These are phyloP conservation scores for Pachyseris speciosa DNA, from an alignment of 64 coral and sea anemone species.

Conservation along the genomic window DNA sequence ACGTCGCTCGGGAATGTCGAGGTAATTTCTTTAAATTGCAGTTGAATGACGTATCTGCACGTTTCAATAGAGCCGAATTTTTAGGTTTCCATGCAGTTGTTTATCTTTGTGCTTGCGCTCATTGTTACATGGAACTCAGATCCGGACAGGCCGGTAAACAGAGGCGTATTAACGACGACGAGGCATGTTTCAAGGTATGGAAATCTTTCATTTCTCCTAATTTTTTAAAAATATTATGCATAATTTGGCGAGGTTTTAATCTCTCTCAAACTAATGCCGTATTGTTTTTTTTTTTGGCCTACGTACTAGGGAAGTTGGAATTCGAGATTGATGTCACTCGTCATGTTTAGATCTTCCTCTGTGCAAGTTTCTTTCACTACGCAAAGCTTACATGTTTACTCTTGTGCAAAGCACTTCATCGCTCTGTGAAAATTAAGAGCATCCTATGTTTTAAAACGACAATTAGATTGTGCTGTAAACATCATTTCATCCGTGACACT, in stretches of 20 bases:
- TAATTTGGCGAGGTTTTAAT: background rate
- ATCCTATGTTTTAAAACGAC: background rate
- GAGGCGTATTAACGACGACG: background rate
- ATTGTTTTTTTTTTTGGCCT: background rate
- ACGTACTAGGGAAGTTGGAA: background rate
- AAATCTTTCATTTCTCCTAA: background rate
- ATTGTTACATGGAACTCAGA: conserved; percentile 39
- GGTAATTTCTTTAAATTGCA: background rate
- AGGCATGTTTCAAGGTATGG: conserved; percentile 44
- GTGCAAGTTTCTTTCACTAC: too few species aligned
- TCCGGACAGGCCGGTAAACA: conserved; percentile 13
- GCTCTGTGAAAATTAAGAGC: background rate
- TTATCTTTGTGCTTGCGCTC: background rate
- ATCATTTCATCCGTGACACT: background rate
- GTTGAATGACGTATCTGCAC: conserved; percentile 30
- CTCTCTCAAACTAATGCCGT: background rate
- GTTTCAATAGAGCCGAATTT: conserved; percentile 18
- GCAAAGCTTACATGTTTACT: background rate
- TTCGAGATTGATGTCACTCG: background rate
- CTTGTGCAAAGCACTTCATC: background rate
- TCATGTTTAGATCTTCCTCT: background rate
- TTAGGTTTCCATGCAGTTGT: conserved; percentile 11
- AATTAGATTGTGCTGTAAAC: background rate
- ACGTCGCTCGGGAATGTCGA: conserved; percentile 30
- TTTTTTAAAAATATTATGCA: background rate